A percentile compares a stretch with the other conserved stretches of the same genome.
Conservation (phyloP, 2,888 invertebrate genomes). For the Malthinus seriepunctatus region DNA sequence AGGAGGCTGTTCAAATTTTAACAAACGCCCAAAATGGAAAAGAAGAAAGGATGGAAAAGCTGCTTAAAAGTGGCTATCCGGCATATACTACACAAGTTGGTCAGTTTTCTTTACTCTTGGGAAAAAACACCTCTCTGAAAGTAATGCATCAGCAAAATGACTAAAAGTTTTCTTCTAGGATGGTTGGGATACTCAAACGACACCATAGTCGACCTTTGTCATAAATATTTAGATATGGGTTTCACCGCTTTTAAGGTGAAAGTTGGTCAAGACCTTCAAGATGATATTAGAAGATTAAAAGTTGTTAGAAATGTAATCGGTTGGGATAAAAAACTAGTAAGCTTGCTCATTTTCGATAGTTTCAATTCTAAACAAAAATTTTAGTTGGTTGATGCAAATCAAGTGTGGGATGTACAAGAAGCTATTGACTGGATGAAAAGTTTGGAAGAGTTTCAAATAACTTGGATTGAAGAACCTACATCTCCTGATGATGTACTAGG, state of each 20-base stretch:
- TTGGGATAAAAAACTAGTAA: slow-evolving; percentile 71
- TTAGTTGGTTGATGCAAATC: slow-evolving; percentile 87
- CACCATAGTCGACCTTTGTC: slow-evolving; percentile 68
- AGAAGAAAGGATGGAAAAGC: slow-evolving; percentile 64
- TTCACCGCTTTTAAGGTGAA: slow-evolving; percentile 88
- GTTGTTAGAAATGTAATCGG: slow-evolving; percentile 79
- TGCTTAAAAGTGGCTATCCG: slow-evolving; percentile 75
- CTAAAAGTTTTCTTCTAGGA: slow-evolving; percentile 55
- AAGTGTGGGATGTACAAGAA: slow-evolving; percentile 84
- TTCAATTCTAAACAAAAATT: background rate
- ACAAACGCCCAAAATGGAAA: slow-evolving; percentile 62
- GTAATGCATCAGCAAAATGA: too few relatives aligned
- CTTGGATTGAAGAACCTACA: slow-evolving; percentile 94
- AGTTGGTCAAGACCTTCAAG: slow-evolving; percentile 79
- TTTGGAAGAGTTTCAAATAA: slow-evolving; percentile 71
- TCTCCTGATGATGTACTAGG: slow-evolving; percentile 91
- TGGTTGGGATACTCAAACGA: slow-evolving; percentile 89
- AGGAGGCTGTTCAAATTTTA: slow-evolving; percentile 76
- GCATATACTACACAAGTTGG: slow-evolving; percentile 87
- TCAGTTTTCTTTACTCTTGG: slow-evolving; percentile 49
- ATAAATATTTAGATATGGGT: slow-evolving; percentile 73
- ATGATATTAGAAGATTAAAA: slow-evolving; percentile 74
- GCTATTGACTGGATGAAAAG: slow-evolving; percentile 86
- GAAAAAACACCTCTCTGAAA: too few relatives aligned
- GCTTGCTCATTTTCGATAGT: too few relatives aligned